Evolutionary conservation across 2,888 invertebrate species (phyloP).

Genomic region (Bellardia pandia): DNA sequence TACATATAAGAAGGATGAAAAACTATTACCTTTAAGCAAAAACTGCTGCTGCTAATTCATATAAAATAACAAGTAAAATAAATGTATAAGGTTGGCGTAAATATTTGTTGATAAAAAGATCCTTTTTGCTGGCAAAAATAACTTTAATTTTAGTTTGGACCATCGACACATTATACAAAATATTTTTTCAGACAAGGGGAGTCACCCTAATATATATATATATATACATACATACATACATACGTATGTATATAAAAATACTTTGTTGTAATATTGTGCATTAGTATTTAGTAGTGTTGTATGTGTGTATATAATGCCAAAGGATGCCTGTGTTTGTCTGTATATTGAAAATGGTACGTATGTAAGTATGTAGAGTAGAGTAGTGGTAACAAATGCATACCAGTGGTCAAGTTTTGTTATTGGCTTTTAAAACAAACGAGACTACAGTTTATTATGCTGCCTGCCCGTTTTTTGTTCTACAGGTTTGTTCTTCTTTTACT

Average conservation of each 20-base stretch:
- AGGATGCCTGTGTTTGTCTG: background rate
- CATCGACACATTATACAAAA: too few relatives aligned
- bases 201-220: background rate
- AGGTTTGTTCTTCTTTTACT: background rate
- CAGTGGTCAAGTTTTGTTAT: slow-evolving; percentile 25
- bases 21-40: background rate
- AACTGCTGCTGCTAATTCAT: background rate
- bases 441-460: slow-evolving; percentile 12
- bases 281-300: too few relatives aligned
- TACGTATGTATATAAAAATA: background rate
- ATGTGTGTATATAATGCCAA: background rate
- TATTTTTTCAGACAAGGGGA: too few relatives aligned
- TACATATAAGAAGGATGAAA: background rate
- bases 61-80: background rate
- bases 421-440: slow-evolving; percentile 10
- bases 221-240: too few relatives aligned
- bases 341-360: background rate
- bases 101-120: too few relatives aligned
- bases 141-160: too few relatives aligned
- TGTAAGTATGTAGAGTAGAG: background rate
- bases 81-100: too few relatives aligned
- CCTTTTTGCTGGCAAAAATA: too few relatives aligned
- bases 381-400: background rate
- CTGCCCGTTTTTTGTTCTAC: background rate
- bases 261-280: too few relatives aligned